phyloP scores from a whole-genome alignment of 1,140 invertebrate genomes.

The Heliconius eleuchia region DNA sequence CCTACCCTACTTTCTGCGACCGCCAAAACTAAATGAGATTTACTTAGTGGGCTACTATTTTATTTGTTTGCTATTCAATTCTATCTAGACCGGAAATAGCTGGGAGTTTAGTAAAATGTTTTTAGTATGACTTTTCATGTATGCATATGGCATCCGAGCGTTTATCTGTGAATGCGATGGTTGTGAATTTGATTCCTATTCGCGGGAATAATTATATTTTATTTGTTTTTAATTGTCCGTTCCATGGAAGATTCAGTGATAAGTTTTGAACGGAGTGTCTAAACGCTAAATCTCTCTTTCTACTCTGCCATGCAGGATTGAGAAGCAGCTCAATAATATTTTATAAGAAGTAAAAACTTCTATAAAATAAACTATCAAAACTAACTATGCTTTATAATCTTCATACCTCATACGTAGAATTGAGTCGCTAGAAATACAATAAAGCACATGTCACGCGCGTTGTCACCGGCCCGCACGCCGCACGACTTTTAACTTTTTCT shows the following conservation, averaged over 20 bases:
- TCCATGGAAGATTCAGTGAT: no score
- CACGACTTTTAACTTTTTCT: background rate
- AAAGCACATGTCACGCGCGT: no score
- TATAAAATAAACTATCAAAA: background rate
- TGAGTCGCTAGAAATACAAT: background rate
- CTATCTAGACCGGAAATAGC: background rate
- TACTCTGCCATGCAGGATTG: no score
- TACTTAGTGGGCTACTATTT: slow-evolving; percentile 32
- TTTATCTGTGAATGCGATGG: no score
- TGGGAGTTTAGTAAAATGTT: background rate
- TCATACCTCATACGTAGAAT: background rate
- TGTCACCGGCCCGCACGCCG: no score
- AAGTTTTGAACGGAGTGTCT: no score
- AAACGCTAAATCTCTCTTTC: no score
- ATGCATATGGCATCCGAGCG: no score
- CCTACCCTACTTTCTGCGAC: slow-evolving; percentile 38
- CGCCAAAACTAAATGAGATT: slow-evolving; percentile 21
- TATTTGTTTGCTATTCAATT: slow-evolving; percentile 5
- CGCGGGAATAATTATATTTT: background rate
- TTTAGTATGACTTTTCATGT: no score
- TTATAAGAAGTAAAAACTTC: background rate
- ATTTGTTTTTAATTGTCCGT: background rate
- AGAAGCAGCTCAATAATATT: no score
- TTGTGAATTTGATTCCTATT: no score
- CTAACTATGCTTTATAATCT: background rate